Evolutionary conservation across 2,797 vertebrate genomes (phyloP), one percentile per base, ranked within the genome.

Genomic region (Chelon auratus): DNA sequence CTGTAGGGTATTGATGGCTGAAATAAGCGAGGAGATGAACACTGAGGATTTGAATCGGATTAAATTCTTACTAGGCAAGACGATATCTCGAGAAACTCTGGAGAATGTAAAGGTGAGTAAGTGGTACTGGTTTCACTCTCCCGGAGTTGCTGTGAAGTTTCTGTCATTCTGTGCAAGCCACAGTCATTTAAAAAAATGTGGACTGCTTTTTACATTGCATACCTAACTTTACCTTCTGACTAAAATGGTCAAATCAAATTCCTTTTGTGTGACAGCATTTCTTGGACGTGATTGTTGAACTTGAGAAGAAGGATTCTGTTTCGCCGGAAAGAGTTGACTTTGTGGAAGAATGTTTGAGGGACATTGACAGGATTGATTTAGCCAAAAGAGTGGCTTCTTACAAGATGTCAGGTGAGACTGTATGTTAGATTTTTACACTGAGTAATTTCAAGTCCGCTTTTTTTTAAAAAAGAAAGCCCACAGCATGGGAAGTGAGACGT

Each of bases 291-390:
- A 81, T 97, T 30, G 89, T 92, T 76, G 96, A 97, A 69, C 84
- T 99, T 47, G 98, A 99, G 90, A 98, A 96, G 73, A 69, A 92
- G 68, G 95, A 95, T 61, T 85, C 92, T 82, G 83, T 98, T 81
- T 95, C 95, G 56, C 88, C 95, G 13, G 91, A 95, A 83, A 93
- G 92, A 1, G 74, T 97, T 52, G 93, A 96, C 61, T 22, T 95
- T 22, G 74, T 98, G 47, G 95, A 97, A 83, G 55, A 93, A 12
- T 96, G 93, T 75, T 92, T 99, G 37, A 86, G 0, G 62, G 88
- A 73, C 59, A 96, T 97, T 59, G 93, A 89, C 76, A 94, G 98
- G 78, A 67, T 93, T 2, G 98, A 99, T 77, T 87, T 99, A 5
- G 94, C 92, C 57, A 97, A 86, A 77, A 96, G 93, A 89, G 92